phyloP scores from a whole-genome alignment of 1,140 invertebrate genomes.

The Atta cephalotes region DNA sequence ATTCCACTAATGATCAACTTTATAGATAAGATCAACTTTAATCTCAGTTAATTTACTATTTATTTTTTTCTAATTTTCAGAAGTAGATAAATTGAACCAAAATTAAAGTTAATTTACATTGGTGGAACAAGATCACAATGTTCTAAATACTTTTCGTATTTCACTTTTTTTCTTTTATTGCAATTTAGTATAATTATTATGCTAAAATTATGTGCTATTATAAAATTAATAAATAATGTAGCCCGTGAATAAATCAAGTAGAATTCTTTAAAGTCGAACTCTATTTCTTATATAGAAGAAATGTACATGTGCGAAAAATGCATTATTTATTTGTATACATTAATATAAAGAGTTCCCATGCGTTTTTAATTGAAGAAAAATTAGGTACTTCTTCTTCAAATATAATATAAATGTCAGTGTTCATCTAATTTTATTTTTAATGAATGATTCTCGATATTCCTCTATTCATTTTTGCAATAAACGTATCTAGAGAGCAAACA shows the following conservation, averaged over 20 bases:
- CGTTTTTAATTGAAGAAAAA: background rate
- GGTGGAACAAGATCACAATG: too few relatives aligned
- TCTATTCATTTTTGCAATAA: background rate
- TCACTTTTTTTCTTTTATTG: background rate
- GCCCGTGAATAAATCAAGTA: background rate
- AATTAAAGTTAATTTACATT: too few relatives aligned
- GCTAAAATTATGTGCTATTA: background rate
- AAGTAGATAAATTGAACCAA: too few relatives aligned
- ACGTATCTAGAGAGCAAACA: background rate
- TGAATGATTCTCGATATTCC: background rate
- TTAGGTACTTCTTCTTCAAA: background rate
- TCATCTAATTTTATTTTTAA: background rate
- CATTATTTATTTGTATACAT: background rate
- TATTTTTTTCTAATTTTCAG: too few relatives aligned
- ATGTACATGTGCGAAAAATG: background rate
- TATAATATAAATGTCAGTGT: background rate
- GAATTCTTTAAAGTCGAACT: background rate
- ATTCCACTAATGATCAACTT: too few relatives aligned
- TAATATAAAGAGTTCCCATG: background rate
- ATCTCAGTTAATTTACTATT: too few relatives aligned
- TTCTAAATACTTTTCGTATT: background rate
- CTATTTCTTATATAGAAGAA: background rate
- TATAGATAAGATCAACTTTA: too few relatives aligned
- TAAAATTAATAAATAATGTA: background rate
- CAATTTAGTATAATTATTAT: conserved; percentile 4